These are phyloP conservation scores for Hypanus sabinus DNA, from an alignment of 2,113 vertebrate genomes.

Conservation along the genomic window DNA sequence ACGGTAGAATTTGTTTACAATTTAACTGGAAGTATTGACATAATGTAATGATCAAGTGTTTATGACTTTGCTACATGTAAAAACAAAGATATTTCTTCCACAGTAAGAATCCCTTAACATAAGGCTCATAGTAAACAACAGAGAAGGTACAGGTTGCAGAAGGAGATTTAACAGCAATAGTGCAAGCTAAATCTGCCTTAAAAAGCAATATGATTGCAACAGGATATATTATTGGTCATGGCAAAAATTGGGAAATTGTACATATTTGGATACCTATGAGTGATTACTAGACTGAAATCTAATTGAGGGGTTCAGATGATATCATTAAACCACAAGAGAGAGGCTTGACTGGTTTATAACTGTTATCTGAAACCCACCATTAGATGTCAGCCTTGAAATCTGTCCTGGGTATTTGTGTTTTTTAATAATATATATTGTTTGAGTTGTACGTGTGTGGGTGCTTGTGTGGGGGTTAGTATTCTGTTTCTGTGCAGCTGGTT, in stretches of 20 bases:
- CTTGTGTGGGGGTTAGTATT: slow-evolving; percentile 25
- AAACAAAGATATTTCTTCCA: not conserved
- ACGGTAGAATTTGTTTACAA: not conserved
- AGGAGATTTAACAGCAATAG: not conserved
- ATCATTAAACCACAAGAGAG: slow-evolving; percentile 28
- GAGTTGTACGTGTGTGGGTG: slow-evolving; percentile 25
- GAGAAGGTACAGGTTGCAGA: not conserved
- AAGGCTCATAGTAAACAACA: too few relatives aligned
- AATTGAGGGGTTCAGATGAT: slow-evolving; percentile 33
- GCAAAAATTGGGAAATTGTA: slow-evolving; percentile 10
- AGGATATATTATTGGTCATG: not conserved
- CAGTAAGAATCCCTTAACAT: not conserved
- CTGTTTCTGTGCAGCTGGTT: slow-evolving; percentile 24
- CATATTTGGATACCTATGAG: slow-evolving; percentile 21
- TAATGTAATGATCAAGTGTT: not conserved
- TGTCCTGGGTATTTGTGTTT: slow-evolving; percentile 35
- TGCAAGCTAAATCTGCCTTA: not conserved
- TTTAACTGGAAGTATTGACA: not conserved
- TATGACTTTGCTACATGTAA: not conserved
- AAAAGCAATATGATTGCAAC: not conserved
- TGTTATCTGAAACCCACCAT: slow-evolving; percentile 34
- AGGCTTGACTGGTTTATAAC: slow-evolving; percentile 34
- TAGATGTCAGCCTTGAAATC: slow-evolving; percentile 36
- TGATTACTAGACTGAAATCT: slow-evolving; percentile 15
- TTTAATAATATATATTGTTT: slow-evolving; percentile 37